Evolutionary conservation across 2,113 vertebrate species (phyloP), one percentile per base, ranked within the genome.

Genomic region (Siniperca chuatsi): DNA sequence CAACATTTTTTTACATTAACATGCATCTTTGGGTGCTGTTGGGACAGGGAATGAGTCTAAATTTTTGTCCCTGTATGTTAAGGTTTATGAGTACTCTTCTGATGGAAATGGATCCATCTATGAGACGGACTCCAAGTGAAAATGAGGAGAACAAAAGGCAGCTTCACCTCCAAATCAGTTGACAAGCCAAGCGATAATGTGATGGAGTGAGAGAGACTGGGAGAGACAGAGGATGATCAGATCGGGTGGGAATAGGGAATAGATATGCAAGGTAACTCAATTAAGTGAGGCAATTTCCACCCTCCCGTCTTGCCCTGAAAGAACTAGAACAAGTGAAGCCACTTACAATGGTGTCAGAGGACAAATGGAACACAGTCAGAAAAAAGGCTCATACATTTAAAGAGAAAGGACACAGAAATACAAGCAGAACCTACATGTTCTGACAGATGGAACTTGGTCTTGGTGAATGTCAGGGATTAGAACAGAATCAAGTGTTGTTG

Each of bases 181-280:
- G 88, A 90, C 85, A 92, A 89, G 83, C 48, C 68, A 84, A 81
- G 86, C 85, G 80, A 81, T 84, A 78, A 87, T 61, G 54, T 61
- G 72, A 84, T 29, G 58, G 72, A 82, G 79, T 61, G 73, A 82
- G 68, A 82, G 57, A 67, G 72, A 77, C 18, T 10, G 67, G 58
- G 68, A 37, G 60, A 55, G 72, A 37, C 4, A 25, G 42, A 62
- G 74, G 48, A 61, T 75, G 87, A 87, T 79, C 71, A 37, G 70
- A 83, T 75, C 54, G 15, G 58, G 55, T 82, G 87, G 85, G 91
- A 86, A 88, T 86, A 86, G 83, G 82, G 89, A 92, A 91, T 85
- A 89, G 77, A 92, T 86, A 82, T 87, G 86, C 71, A 83, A 89
- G 83, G 81, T 94, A 93, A 94, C 93, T 94, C 91, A 95, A 95